A percentile compares a stretch with the other conserved stretches of the same genome.
Evolutionary conservation across 2,113 vertebrate genomes (phyloP).

Genomic region (Phoxinus phoxinus): DNA sequence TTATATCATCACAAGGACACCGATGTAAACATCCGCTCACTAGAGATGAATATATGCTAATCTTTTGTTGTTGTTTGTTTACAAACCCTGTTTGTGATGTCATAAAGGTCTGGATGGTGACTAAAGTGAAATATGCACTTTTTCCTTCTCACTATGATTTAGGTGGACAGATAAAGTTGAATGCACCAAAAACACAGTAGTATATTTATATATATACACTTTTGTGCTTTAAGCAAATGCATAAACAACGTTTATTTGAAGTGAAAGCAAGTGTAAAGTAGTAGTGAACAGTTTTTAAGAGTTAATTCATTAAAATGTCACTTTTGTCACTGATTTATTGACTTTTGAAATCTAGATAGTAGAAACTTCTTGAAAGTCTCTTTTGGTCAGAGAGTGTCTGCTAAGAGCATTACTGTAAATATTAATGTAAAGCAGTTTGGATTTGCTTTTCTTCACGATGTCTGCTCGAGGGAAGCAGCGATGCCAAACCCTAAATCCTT

Average conservation of each 20-base stretch:
- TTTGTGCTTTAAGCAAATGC: neutral
- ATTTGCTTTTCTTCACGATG: conserved; percentile 35
- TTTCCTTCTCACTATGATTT: neutral
- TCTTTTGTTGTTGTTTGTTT: conserved; percentile 43
- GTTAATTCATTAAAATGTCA: neutral
- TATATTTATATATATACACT: neutral
- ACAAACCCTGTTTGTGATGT: conserved; percentile 20
- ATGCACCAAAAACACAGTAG: neutral
- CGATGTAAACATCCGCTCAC: conserved; percentile 40
- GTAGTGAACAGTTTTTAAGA: neutral
- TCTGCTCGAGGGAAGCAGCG: neutral
- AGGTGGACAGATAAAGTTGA: conserved; percentile 15
- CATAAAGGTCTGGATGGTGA: neutral
- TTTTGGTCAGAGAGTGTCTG: conserved; percentile 15
- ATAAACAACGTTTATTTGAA: neutral
- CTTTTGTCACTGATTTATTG: conserved; percentile 12
- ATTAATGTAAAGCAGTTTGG: conserved; percentile 38
- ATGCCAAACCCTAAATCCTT: conserved; percentile 40
- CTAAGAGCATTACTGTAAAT: conserved; percentile 37
- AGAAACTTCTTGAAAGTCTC: conserved; percentile 27
- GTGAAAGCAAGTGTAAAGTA: neutral
- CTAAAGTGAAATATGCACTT: neutral
- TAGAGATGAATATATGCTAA: conserved; percentile 38
- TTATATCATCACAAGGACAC: neutral
- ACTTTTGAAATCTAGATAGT: neutral